These are phyloP conservation scores for Circaetus gallicus DNA, from an alignment of 2,113 vertebrate genomes.

Conservation along the genomic window DNA sequence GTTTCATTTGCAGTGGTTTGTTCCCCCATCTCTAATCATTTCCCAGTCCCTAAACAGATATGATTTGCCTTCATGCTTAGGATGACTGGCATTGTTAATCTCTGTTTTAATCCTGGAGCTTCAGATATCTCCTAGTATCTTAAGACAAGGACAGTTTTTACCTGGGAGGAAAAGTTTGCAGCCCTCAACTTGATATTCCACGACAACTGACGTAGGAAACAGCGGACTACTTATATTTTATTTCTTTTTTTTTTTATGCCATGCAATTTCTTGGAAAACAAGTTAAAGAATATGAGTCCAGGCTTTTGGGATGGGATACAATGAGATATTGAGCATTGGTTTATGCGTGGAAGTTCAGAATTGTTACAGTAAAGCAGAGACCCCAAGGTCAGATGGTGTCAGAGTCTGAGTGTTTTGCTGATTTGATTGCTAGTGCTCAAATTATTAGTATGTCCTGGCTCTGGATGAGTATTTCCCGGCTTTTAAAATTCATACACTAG, in stretches of 20 bases:
- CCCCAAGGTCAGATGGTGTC: background rate
- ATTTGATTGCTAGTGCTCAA: background rate
- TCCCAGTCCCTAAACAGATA: background rate
- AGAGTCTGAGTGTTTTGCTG: background rate
- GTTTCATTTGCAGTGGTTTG: background rate
- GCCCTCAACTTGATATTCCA: background rate
- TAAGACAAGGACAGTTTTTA: background rate
- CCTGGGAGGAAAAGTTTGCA: background rate
- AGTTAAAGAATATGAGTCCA: background rate
- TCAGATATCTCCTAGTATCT: background rate
- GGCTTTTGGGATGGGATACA: background rate
- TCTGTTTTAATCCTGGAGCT: background rate
- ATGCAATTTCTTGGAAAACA: background rate
- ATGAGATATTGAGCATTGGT: background rate
- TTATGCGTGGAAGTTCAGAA: background rate
- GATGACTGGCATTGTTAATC: background rate
- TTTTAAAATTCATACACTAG: background rate
- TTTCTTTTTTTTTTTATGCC: background rate
- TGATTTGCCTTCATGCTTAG: background rate
- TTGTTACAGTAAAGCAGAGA: background rate
- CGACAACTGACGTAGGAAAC: background rate
- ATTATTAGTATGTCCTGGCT: background rate
- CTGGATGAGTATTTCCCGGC: background rate
- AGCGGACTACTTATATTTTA: rapidly evolving
- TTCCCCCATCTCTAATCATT: background rate